Conservation (phyloP, 1,140 invertebrate species). For the Dryas iulia region DNA sequence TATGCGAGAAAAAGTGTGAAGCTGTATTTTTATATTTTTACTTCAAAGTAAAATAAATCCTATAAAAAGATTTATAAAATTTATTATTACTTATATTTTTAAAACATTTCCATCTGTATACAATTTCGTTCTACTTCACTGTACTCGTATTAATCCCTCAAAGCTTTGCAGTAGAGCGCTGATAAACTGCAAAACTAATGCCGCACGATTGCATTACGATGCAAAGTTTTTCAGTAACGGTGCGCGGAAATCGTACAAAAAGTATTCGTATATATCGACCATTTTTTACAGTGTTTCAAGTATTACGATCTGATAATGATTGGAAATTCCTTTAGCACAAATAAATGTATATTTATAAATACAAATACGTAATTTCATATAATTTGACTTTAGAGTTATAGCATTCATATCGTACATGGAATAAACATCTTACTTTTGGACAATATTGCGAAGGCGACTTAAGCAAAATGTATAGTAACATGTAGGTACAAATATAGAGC, state of each 20-base stretch:
- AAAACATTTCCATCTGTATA: conserved; percentile 15
- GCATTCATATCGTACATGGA: conserved; percentile 17
- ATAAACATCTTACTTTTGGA: conserved; percentile 19
- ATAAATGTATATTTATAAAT: conserved; percentile 24
- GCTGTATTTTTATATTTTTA: no score
- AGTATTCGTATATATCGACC: conserved; percentile 60
- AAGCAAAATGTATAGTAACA: conserved; percentile 23
- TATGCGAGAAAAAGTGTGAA: no score
- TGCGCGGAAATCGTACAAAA: conserved; percentile 64
- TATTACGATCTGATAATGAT: conserved; percentile 54
- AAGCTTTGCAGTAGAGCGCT: conserved; percentile 59
- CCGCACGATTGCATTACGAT: conserved; percentile 74
- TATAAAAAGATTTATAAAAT: not conserved
- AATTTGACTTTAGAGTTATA: not conserved
- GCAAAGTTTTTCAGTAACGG: conserved; percentile 75
- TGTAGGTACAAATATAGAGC: conserved; percentile 34
- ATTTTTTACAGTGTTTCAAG: conserved; percentile 36
- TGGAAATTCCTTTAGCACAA: conserved; percentile 38
- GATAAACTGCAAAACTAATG: conserved; percentile 75
- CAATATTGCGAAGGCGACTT: conserved; percentile 14
- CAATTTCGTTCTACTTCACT: conserved; percentile 38
- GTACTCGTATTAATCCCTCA: conserved; percentile 70
- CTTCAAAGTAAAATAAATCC: not conserved
- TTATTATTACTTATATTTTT: not conserved
- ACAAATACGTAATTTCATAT: conserved; percentile 28